Base-by-base conservation (phyloP, 2,113 vertebrate genomes). In the Gobio gobio region DNA sequence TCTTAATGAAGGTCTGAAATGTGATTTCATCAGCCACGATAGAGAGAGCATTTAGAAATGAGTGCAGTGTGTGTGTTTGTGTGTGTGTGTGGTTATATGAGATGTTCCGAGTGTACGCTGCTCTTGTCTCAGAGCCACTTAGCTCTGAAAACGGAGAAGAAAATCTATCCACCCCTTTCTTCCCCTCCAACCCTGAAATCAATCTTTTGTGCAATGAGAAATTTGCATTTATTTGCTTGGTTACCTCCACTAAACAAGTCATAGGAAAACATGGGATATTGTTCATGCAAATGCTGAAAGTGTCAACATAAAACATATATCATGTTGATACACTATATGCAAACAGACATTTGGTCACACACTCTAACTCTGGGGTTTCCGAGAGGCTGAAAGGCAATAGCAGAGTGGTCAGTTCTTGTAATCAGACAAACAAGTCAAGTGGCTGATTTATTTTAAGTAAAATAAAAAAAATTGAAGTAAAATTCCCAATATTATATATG, bases 1-100 rank as follows among this genome's bases (percentile, higher is more conserved):
- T 77, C 58, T 54, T 68, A 78, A 78, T 70, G 59, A 85, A 68
- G 7, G 59, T 58, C 83, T 68, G 61, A 68, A 78, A 78, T 78
- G n/a, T 70, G 47, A 85, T 85, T 85, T 78, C 74, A 68, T 85
- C 83, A 78, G 61, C 83, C 76, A 66, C 29, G 26, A 72, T 43
- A 49, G 66, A 72, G 20, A 54, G 63, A 4, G 59, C 63, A 54
- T 82, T 82, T 68, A 54, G 26, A 82, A 73, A 72, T 63, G 40
- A 74, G 63, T 78, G 33, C 73, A 45, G 36, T 40, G 33, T 33
- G 33, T 33, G 33, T 33, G 68, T 54, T 72, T 83, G 72, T 59
- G 59, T 56, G 59, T 43, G 83, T 68, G 20, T 58, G 49, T 54
- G 49, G 61, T 64, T 85, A 68, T 36, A 45, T 72, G 83, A 58